Conservation (phyloP, 2,888 invertebrate species). For the Linhomoeus sp. region DNA sequence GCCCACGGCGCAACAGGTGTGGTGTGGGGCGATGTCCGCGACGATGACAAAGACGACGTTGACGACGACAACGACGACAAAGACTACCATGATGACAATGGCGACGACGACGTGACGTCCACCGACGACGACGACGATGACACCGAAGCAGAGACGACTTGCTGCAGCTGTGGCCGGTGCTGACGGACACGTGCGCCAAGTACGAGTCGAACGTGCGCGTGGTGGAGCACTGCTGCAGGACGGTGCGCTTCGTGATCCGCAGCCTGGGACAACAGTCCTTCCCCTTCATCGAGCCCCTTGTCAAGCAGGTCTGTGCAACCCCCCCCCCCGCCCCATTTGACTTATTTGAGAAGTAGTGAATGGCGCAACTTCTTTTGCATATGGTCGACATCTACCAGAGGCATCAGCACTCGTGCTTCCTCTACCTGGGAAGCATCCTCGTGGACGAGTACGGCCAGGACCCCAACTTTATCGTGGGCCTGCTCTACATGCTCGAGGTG, state of each 20-base stretch:
- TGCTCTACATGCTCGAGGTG: slow-evolving; percentile 64
- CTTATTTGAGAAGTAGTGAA: background rate
- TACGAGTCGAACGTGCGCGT: slow-evolving; percentile 61
- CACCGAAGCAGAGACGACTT: too few relatives aligned
- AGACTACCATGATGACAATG: too few relatives aligned
- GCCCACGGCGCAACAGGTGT: slow-evolving; percentile 38
- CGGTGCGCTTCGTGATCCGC: slow-evolving; percentile 60
- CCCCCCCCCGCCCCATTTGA: too few relatives aligned
- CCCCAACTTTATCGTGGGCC: slow-evolving; percentile 49
- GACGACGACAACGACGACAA: too few relatives aligned
- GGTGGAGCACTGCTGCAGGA: slow-evolving; percentile 76
- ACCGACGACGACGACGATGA: background rate
- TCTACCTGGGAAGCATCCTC: slow-evolving; percentile 65
- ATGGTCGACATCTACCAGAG: slow-evolving; percentile 49
- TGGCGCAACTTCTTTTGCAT: slow-evolving; percentile 26
- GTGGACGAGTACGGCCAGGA: slow-evolving; percentile 67
- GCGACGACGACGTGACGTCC: too few relatives aligned
- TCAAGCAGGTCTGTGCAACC: slow-evolving; percentile 51
- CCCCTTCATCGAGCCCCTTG: slow-evolving; percentile 55
- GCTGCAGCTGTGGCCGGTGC: slow-evolving; percentile 59
- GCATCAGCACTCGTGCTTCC: slow-evolving; percentile 61
- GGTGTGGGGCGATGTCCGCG: too few relatives aligned
- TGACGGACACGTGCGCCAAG: slow-evolving; percentile 54
- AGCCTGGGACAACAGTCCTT: slow-evolving; percentile 58
- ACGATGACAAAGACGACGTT: too few relatives aligned